Percentiles rank a stretch among this genome's conserved stretches.
phyloP scores from a whole-genome alignment of 2,888 invertebrate genomes.

The Baccha elongata region DNA sequence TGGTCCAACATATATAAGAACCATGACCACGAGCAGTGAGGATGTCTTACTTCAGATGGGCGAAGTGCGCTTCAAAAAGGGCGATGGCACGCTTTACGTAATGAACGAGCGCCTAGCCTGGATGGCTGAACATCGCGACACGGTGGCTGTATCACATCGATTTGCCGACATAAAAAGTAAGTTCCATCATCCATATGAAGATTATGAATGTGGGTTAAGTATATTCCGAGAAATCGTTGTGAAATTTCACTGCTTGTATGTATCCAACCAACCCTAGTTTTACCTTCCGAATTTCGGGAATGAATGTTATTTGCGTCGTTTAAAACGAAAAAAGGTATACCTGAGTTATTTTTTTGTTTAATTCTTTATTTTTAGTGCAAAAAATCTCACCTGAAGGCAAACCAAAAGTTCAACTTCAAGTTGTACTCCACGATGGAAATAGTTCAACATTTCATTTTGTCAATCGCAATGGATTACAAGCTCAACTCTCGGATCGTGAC shows the following conservation, averaged over 20 bases:
- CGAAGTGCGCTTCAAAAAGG: constrained; percentile 97
- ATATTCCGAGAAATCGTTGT: background rate
- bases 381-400: constrained; percentile 98
- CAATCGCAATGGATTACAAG: constrained; percentile 91
- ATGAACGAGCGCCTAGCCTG: constrained; percentile 98
- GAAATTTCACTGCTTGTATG: constrained; percentile 11
- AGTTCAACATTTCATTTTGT: constrained; percentile 99
- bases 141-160: constrained; percentile 95
- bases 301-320: background rate
- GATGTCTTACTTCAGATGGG: constrained; percentile 96
- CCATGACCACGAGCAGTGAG: constrained; percentile 94
- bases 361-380: constrained; percentile 91
- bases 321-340: background rate
- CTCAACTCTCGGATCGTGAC: constrained; percentile 95
- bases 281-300: constrained; percentile 3
- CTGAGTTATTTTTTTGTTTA: constrained; percentile 4
- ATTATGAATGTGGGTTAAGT: constrained; percentile 20
- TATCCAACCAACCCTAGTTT: background rate
- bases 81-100: constrained; percentile 95
- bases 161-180: constrained; percentile 98
- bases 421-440: constrained; percentile 95
- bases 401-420: constrained; percentile 98
- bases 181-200: constrained; percentile 75
- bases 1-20: background rate
- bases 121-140: constrained; percentile 96